A percentile compares a stretch with the other conserved stretches of the same genome.
Evolutionary conservation across 2,797 vertebrate genomes (phyloP).

Genomic region (Lindbergichthys nudifrons): DNA sequence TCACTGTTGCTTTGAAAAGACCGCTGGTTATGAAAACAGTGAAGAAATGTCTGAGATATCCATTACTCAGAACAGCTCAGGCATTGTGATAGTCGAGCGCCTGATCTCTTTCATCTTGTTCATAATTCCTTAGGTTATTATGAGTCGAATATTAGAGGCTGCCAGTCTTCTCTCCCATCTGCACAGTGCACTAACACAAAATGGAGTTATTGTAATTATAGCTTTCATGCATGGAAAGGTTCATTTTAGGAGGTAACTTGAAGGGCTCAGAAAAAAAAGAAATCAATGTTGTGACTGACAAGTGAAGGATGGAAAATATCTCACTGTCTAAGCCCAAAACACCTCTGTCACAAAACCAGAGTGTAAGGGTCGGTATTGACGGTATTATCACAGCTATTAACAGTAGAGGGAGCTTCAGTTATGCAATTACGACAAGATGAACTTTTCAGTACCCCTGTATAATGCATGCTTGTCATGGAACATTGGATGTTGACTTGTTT

Average conservation of each 20-base stretch:
- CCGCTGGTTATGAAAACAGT: slow-evolving; percentile 41
- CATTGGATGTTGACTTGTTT: slow-evolving; percentile 69
- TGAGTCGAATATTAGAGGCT: slow-evolving; percentile 79
- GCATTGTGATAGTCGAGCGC: slow-evolving; percentile 58
- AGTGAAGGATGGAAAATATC: slow-evolving; percentile 54
- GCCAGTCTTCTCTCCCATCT: slow-evolving; percentile 59
- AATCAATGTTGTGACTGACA: slow-evolving; percentile 55
- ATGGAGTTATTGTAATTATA: slow-evolving; percentile 83
- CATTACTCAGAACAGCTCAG: slow-evolving; percentile 64
- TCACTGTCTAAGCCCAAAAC: slow-evolving; percentile 47
- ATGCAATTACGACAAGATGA: slow-evolving; percentile 72
- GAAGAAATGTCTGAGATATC: slow-evolving; percentile 48
- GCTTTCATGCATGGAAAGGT: slow-evolving; percentile 83
- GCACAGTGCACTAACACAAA: slow-evolving; percentile 70
- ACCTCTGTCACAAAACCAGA: slow-evolving; percentile 42
- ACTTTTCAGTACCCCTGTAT: slow-evolving; percentile 67
- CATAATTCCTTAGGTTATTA: slow-evolving; percentile 80
- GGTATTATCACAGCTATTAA: slow-evolving; percentile 73
- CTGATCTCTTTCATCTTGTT: slow-evolving; percentile 79
- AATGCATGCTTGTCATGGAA: slow-evolving; percentile 64
- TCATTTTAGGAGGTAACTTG: slow-evolving; percentile 80
- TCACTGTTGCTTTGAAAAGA: slow-evolving; percentile 39
- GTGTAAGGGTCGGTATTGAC: slow-evolving; percentile 49
- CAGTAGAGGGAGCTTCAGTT: slow-evolving; percentile 75
- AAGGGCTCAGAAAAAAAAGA: slow-evolving; percentile 57